Conservation (phyloP, 1,140 invertebrate genomes). For the Halictus rubicundus region DNA sequence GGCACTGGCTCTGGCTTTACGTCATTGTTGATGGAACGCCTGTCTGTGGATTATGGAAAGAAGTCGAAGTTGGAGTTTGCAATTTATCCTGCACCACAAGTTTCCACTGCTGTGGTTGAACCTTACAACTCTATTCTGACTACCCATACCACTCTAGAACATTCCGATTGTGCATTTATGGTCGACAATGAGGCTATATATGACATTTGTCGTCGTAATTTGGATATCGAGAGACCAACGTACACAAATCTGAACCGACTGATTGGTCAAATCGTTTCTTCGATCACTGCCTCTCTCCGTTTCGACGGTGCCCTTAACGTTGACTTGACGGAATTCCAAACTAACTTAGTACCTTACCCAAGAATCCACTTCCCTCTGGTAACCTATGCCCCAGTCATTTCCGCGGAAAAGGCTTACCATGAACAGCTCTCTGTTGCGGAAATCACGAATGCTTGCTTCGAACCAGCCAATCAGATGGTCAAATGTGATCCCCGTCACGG, state of each 20-base stretch:
- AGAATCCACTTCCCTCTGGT: slow-evolving; percentile 62
- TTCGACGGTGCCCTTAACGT: slow-evolving; percentile 58
- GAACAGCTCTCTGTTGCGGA: slow-evolving; percentile 55
- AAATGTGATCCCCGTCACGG: slow-evolving; percentile 81
- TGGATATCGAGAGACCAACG: slow-evolving; percentile 84
- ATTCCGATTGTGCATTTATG: slow-evolving; percentile 86
- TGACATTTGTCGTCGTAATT: slow-evolving; percentile 90
- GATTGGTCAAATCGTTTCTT: slow-evolving; percentile 78
- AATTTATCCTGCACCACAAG: slow-evolving; percentile 63
- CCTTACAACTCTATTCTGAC: slow-evolving; percentile 55
- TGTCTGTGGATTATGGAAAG: slow-evolving; percentile 76
- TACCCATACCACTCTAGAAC: slow-evolving; percentile 86
- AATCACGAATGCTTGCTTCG: slow-evolving; percentile 84
- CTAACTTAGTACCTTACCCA: slow-evolving; percentile 71
- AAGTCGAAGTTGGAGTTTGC: slow-evolving; percentile 62
- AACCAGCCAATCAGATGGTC: slow-evolving; percentile 85
- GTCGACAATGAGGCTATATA: slow-evolving; percentile 88
- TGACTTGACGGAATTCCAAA: slow-evolving; percentile 55
- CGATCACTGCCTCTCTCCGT: slow-evolving; percentile 73
- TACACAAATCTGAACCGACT: slow-evolving; percentile 51
- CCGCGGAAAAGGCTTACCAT: slow-evolving; percentile 62
- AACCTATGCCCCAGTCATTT: slow-evolving; percentile 60
- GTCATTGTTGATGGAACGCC: slow-evolving; percentile 54
- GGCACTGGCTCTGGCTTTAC: slow-evolving; percentile 57
- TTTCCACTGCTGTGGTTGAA: slow-evolving; percentile 55